Evolutionary conservation across 2,888 invertebrate genomes (phyloP), one percentile per base, ranked within the genome.

Genomic region (Siphlonurus alternatus): DNA sequence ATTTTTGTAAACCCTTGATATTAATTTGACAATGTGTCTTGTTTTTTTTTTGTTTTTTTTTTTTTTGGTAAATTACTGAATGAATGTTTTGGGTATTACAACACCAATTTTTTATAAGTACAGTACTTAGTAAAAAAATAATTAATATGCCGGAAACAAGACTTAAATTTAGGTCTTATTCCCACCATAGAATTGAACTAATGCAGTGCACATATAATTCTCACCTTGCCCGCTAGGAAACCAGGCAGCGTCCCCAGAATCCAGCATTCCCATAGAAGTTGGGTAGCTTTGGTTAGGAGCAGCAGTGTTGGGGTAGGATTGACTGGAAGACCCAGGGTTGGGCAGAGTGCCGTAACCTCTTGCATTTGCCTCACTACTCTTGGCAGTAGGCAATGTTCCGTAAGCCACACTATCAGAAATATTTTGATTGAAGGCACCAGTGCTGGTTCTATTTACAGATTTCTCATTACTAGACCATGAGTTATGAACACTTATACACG

Each of bases 231-330:
- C 5, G 59, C 15, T 23, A 51, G 25, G 10, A 63, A 51, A 23
- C 59, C 63, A 59, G 59, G 63, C 59, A 51, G 63, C 1, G 63
- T 59, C 2, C 15, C 59, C 59, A 1, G 63, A 63, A 18, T 59
- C 63, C n/a, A 59, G 54, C 19, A 54, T 54, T 18, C 53, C 20
- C 24, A 20, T 62, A 20, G 25, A 7, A 54, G 24, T 15, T 2
- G 54, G 53, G 3, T 62, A 53, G 25, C 62, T 24, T n/a, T 53
- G 23, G 7, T 54, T 54, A n/a, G 22, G n/a, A 18, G 15, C 24
- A 24, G 19, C 18, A 60, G 60, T 24, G 2, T 3, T 2, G 1
- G 22, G 2, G 18, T 53, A 53, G n/a, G n/a, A n/a, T n/a, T n/a
- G n/a, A n/a, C n/a, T n/a, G 3, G 62, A 62, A 20, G 38, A 10